Base-by-base conservation (phyloP, 1,140 invertebrate genomes). In the Drosophila santomea region DNA sequence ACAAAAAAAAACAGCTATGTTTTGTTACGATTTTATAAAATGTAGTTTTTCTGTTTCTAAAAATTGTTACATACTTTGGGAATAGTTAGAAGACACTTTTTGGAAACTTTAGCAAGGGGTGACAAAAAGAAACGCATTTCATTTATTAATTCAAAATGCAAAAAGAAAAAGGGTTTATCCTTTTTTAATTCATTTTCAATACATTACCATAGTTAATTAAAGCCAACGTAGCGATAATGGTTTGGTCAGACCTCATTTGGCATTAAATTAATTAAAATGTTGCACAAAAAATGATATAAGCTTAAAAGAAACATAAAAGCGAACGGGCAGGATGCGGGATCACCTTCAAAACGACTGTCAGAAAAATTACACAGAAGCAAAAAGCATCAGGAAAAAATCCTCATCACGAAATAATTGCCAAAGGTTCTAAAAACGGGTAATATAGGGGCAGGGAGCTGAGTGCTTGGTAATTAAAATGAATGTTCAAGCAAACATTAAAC, bases 381-480 rank as follows among this genome's bases (percentile, higher is more conserved):
- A 43, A 20, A 28, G 38, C 44, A 20, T 43, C 51, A 58, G 23
- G 17, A 48, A 51, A 58, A 72, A 84, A 61, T 59, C 50, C 71
- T 36, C 50, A 20, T 36, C 32, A 35, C 74, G 45, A 79, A 78
- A 82, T 67, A 76, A 72, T 66, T 59, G 55, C 80, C 47, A 47
- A 68, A 75, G 64, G 64, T 38, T 36, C 39, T 66, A 66, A 68
- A 63, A 44, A 6, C 15, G 56, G 25, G 54, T 28, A 23, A 39
- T 73, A 52, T 52, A 52, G 36, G n/a, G 23, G 23, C 17, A 75
- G 7, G 52, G 56, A 15, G 38, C 12, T 39, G 38, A 41, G 48
- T 10, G 68, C n/a, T 20, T 38, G 74, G 68, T 86, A 86, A 85
- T 80, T 80, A 80, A 80, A 85, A 73, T 71, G 63, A 85, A 80